phyloP scores from a whole-genome alignment of 2,888 invertebrate species.

The Platycheirus albimanus region DNA sequence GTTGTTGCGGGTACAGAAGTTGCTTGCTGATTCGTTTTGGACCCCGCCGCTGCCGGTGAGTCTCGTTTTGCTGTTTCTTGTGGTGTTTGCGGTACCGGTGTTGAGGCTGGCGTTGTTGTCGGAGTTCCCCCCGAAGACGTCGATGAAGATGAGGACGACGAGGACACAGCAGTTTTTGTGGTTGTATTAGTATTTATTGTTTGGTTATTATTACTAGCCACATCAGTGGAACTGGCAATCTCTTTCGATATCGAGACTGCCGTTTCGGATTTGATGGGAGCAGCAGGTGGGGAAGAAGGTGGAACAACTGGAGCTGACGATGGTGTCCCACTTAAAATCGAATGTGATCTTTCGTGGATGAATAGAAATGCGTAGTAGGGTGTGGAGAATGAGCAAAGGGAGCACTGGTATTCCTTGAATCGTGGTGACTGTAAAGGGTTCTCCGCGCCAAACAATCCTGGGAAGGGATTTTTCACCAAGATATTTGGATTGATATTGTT shows the following conservation, averaged over 20 bases:
- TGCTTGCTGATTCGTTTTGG: conserved; percentile 67
- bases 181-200: conserved; percentile 48
- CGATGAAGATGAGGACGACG: conserved; percentile 81
- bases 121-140: conserved; percentile 81
- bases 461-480: conserved; percentile 79
- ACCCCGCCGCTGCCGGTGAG: conserved; percentile 43
- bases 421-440: conserved; percentile 77
- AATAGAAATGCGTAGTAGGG: conserved; percentile 94
- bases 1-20: conserved; percentile 56
- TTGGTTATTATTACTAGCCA: conserved; percentile 52
- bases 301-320: conserved; percentile 45
- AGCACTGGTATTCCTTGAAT: conserved; percentile 93
- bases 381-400: conserved; percentile 94
- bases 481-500: conserved; percentile 76
- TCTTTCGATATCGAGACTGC: conserved; percentile 85
- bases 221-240: conserved; percentile 11
- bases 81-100: conserved; percentile 76
- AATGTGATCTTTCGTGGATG: conserved; percentile 95
- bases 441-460: conserved; percentile 78
- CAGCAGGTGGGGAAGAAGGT: conserved; percentile 67
- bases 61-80: conserved; percentile 76
- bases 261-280: conserved; percentile 77
- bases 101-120: conserved; percentile 84
- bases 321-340: conserved; percentile 79
- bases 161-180: conserved; percentile 59